Base-by-base conservation (phyloP, 2,888 invertebrate species). In the Hemistola chrysoprasaria region DNA sequence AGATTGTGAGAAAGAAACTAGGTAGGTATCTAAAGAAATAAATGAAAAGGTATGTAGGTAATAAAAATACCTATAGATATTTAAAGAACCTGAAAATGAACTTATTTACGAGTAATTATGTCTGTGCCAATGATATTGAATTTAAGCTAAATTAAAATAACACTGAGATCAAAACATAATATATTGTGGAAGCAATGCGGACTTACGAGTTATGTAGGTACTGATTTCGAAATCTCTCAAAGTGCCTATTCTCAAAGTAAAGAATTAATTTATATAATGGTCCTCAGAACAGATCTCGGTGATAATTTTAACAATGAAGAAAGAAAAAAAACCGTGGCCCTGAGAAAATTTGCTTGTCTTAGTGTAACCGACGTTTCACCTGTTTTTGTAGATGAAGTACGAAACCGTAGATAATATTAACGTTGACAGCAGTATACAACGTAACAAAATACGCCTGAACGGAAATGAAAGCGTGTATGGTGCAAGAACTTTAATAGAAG, bases 331-430 rank as follows among this genome's bases (percentile, higher is more conserved):
- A 63, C 51, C 48, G 52, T 65, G 72, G 57, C 72, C 75, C 64
- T 76, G 76, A 76, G 68, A 72, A 68, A 63, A 69, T 66, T 66
- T 59, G 59, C 58, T 54, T 66, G 56, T 62, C 61, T 62, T 53
- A 60, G 61, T 70, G 65, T 65, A 62, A 64, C 49, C 55, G 56
- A 47, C 61, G 75, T 75, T 77, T 77, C 73, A 61, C 72, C 56
- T 25, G 59, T 72, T 76, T 73, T 76, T 74, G 51, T 62, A 33
- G 30, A 28, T 47, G 56, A 49, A 59, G 62, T 65, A 65, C 16
- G 16, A 16, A 16, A 65, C 58, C 59, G 59, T 63, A 58, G 63
- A 68, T 59, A 59, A 59, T 53, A 63, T 58, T 46, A 53, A 43
- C 46, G 56, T 43, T 56, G 59, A 61, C 55, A 56, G 52, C 40